A percentile compares a stretch with the other conserved stretches of the same genome.
phyloP scores from a whole-genome alignment of 2,888 invertebrate species.

The Nysson spinosus region DNA sequence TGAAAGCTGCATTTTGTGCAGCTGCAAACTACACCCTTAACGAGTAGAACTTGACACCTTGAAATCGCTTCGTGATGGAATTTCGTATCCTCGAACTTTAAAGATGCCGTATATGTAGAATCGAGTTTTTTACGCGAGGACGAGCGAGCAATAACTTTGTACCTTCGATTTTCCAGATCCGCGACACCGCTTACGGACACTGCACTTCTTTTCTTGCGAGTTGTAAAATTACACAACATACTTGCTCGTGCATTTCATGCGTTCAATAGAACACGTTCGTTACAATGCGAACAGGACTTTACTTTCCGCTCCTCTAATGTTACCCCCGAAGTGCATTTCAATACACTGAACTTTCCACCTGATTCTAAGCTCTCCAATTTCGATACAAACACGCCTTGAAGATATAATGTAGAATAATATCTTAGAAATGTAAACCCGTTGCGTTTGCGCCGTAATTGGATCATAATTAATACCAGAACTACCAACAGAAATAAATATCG shows the following conservation, averaged over 20 bases:
- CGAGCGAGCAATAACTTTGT: slow-evolving; percentile 30
- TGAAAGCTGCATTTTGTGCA: slow-evolving; percentile 22
- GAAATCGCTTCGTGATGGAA: slow-evolving; percentile 51
- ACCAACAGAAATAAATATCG: too few relatives aligned
- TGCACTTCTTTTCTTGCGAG: slow-evolving; percentile 20
- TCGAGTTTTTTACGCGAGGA: slow-evolving; percentile 37
- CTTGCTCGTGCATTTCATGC: slow-evolving; percentile 9
- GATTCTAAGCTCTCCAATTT: too few relatives aligned
- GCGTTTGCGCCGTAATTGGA: too few relatives aligned
- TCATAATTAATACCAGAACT: too few relatives aligned
- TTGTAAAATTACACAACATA: slow-evolving; percentile 13
- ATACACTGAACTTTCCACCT: too few relatives aligned
- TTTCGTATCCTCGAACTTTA: slow-evolving; percentile 46
- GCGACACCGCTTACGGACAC: slow-evolving; percentile 20
- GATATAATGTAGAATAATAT: too few relatives aligned
- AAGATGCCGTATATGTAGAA: slow-evolving; percentile 41
- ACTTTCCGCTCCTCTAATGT: too few relatives aligned
- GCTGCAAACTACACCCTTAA: slow-evolving; percentile 20
- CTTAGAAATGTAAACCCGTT: too few relatives aligned
- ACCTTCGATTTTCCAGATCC: slow-evolving; percentile 44
- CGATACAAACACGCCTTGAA: too few relatives aligned
- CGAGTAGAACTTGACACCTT: slow-evolving; percentile 52
- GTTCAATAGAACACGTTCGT: slow-evolving; percentile 8
- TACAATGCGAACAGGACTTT: too few relatives aligned
- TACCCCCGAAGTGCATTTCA: too few relatives aligned